phyloP scores from a whole-genome alignment of 2,113 vertebrate genomes.

The Corythoichthys intestinalis region DNA sequence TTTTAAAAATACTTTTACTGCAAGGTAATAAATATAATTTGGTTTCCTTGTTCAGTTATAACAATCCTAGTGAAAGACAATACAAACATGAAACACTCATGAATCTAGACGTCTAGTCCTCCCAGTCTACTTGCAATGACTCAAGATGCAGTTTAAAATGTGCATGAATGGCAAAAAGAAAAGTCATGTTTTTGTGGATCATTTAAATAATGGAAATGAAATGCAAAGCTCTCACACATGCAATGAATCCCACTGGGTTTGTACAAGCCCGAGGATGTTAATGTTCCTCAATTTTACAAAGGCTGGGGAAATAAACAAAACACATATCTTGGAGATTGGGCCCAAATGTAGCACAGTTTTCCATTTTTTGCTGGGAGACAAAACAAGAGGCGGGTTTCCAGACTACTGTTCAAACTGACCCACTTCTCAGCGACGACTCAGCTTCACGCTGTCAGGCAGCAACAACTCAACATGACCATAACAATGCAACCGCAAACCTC shows the following conservation, averaged over 20 bases:
- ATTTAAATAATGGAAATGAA: neutral
- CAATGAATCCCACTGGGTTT: neutral
- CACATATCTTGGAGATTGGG: conserved; percentile 36
- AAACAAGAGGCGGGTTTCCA: conserved; percentile 41
- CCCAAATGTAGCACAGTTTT: conserved; percentile 39
- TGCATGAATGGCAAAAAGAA: conserved; percentile 15
- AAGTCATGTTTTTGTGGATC: neutral
- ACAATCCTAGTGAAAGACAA: too few species aligned
- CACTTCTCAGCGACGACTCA: conserved; percentile 47
- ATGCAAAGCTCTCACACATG: conserved; percentile 4
- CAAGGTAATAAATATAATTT: too few species aligned
- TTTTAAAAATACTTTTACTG: too few species aligned
- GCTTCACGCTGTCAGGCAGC: conserved; percentile 42
- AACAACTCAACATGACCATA: conserved; percentile 50
- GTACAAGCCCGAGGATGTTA: conserved; percentile 30
- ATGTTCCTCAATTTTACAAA: conserved; percentile 28
- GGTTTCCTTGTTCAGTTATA: too few species aligned
- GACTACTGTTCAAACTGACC: conserved; percentile 52
- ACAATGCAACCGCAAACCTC: conserved; percentile 41
- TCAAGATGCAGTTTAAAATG: neutral
- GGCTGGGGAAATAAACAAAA: conserved; percentile 23
- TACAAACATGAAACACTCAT: too few species aligned
- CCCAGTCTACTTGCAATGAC: conserved; percentile 4
- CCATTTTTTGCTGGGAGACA: conserved; percentile 31
- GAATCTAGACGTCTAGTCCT: neutral